phyloP scores from a whole-genome alignment of 2,888 invertebrate genomes.

The Pterobdella sp. region DNA sequence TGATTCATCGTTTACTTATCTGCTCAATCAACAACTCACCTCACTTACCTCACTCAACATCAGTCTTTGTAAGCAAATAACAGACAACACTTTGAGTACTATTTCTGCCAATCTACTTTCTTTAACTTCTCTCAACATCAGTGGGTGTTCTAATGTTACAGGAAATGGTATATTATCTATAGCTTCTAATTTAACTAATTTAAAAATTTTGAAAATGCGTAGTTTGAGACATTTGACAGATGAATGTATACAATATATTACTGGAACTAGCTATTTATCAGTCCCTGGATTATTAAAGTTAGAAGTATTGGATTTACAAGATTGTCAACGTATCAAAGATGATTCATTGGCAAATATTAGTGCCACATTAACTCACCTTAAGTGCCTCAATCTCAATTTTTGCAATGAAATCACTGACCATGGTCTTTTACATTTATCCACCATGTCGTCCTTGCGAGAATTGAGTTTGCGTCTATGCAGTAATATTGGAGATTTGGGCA shows the following conservation, averaged over 20 bases:
- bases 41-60: conserved; percentile 73
- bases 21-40: conserved; percentile 67
- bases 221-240: conserved; percentile 89
- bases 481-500: conserved; percentile 82
- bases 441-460: conserved; percentile 73
- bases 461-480: conserved; percentile 84
- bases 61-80: conserved; percentile 86
- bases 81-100: conserved; percentile 75
- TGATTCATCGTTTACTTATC: conserved; percentile 73
- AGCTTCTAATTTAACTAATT: conserved; percentile 75
- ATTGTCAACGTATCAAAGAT: conserved; percentile 86
- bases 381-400: conserved; percentile 82
- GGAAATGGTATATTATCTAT: conserved; percentile 77
- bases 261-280: conserved; percentile 53
- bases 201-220: conserved; percentile 74
- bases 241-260: conserved; percentile 76
- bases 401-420: conserved; percentile 89
- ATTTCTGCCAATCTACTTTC: conserved; percentile 76
- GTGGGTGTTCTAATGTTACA: conserved; percentile 83
- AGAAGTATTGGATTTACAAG: conserved; percentile 79
- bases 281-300: conserved; percentile 59
- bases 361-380: conserved; percentile 68
- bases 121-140: conserved; percentile 76
- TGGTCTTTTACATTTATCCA: conserved; percentile 76
- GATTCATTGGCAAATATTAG: conserved; percentile 78